These are phyloP conservation scores for Vanessa atalanta DNA, from an alignment of 1,140 invertebrate genomes.

Conservation along the genomic window DNA sequence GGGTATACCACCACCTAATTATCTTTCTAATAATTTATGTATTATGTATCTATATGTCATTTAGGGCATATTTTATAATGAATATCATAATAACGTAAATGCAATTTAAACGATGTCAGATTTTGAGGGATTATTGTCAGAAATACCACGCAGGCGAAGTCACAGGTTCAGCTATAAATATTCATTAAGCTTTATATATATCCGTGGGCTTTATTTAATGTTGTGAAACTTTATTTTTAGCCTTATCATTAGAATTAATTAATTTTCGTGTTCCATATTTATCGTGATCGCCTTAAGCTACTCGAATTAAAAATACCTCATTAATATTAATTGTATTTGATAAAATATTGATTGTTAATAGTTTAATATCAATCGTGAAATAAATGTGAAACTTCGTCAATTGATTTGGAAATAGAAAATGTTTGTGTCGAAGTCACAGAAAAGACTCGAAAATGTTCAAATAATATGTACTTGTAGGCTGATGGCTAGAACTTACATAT, in stretches of 20 bases:
- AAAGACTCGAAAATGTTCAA: no score
- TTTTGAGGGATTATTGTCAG: no score
- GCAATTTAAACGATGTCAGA: no score
- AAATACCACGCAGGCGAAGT: no score
- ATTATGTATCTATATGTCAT: no score
- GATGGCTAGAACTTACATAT: no score
- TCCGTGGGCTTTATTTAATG: conserved; percentile 15
- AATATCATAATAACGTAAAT: no score
- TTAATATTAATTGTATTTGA: conserved; percentile 5
- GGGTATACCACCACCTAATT: no score
- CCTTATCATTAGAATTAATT: conserved; percentile 12
- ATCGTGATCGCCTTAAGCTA: conserved; percentile 16
- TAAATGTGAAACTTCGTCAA: background rate
- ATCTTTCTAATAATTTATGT: no score
- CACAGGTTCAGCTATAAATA: background rate
- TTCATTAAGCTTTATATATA: background rate
- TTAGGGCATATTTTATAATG: no score
- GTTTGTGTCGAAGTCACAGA: no score
- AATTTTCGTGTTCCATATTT: conserved; percentile 8
- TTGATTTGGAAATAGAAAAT: background rate
- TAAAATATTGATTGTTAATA: background rate
- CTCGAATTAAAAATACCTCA: background rate
- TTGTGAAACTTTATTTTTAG: conserved; percentile 2
- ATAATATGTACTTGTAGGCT: no score
- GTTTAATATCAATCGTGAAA: background rate